Percentiles rank a stretch among this genome's conserved stretches.
Conservation (phyloP, 2,113 vertebrate species). For the Rousettus leschenaultii region DNA sequence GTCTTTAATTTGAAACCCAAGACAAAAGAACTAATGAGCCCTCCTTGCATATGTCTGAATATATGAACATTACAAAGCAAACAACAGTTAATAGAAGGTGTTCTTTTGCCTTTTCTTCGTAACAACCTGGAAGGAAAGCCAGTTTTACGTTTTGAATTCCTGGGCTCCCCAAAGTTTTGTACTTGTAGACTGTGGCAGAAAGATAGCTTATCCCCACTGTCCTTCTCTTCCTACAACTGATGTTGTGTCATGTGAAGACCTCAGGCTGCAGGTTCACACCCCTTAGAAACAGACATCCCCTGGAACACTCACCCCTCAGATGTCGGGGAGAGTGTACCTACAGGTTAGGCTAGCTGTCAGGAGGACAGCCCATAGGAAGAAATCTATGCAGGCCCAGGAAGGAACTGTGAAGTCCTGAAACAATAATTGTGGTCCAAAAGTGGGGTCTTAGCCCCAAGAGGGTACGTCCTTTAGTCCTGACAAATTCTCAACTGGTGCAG, state of each 20-base stretch:
- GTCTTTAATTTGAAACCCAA: neutral
- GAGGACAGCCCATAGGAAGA: neutral
- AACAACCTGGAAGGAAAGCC: neutral
- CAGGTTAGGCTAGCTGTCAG: neutral
- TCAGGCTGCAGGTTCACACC: neutral
- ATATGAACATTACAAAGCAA: neutral
- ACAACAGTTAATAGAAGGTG: neutral
- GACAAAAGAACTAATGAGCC: neutral
- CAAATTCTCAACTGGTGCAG: neutral
- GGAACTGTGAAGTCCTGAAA: neutral
- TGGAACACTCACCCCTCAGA: neutral
- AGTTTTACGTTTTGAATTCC: neutral
- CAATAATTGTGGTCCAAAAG: neutral
- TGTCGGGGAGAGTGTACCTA: neutral
- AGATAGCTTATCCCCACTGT: fast-evolving
- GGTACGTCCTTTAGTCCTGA: neutral
- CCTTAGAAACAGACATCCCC: neutral
- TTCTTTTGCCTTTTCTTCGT: neutral
- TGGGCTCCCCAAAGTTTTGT: neutral
- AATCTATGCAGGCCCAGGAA: neutral
- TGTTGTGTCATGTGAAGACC: neutral
- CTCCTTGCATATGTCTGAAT: neutral
- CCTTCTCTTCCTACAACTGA: neutral
- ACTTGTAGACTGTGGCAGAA: no score
- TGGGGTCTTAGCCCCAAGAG: neutral